Evolutionary conservation across 2,888 invertebrate genomes (phyloP).

Genomic region (Fabriciana adippe): DNA sequence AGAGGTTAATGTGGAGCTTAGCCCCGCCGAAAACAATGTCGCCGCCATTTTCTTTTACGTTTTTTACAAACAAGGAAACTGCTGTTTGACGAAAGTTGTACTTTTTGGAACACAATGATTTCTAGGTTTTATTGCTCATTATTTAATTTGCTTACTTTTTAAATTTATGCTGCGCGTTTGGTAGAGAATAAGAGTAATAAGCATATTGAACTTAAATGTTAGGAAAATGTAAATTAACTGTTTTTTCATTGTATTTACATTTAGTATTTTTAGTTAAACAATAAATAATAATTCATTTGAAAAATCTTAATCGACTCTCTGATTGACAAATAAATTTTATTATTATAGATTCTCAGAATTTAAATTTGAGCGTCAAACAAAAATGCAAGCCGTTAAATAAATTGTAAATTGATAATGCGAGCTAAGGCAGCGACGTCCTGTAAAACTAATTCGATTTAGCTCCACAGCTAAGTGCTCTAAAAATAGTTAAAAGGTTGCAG

Average conservation of each 20-base stretch:
- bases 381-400: conserved; percentile 23
- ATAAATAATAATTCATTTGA: not conserved
- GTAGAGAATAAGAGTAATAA: no score
- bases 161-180: not conserved
- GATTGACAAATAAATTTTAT: not conserved
- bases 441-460: conserved; percentile 58
- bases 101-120: conserved; percentile 5
- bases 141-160: not conserved
- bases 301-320: not conserved
- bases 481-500: conserved; percentile 66
- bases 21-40: conserved; percentile 64
- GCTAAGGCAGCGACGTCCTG: conserved; percentile 29
- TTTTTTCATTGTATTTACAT: not conserved
- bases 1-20: conserved; percentile 75
- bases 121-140: not conserved
- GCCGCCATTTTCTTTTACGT: conserved; percentile 56
- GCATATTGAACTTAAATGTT: no score
- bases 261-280: not conserved
- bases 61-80: conserved; percentile 43
- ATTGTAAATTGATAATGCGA: conserved; percentile 28
- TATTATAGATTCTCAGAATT: not conserved
- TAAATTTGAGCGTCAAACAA: not conserved
- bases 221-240: no score
- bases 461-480: conserved; percentile 50
- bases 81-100: conserved; percentile 2